Base-by-base conservation (phyloP, 2,113 vertebrate genomes). In the Anguilla rostrata region DNA sequence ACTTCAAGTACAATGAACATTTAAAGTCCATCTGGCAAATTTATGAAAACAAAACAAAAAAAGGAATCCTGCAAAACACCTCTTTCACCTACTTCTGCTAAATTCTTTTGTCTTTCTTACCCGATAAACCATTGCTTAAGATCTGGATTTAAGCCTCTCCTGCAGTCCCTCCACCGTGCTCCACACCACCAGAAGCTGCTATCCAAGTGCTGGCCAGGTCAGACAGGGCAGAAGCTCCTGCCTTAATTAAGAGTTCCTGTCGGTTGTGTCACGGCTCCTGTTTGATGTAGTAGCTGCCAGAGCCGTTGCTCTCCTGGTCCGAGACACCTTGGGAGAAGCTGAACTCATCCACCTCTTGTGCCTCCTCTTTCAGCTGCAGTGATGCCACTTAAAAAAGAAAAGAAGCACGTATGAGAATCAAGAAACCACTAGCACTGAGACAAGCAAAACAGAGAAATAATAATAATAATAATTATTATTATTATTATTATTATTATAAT, bases 1-100 rank as follows among this genome's bases (percentile, higher is more conserved):
- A 95, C 93, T 98, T 99, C 97, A 98, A 99, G 98, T 98, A 98
- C 97, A 97, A 98, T 97, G 85, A 98, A 94, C 96, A 97, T 96
- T 96, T 86, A 96, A 95, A 96, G 96, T 97, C 96, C 95, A 92
- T 95, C 96, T 96, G 96, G 97, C 96, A 97, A 97, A 85, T 97
- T 94, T 95, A 94, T 92, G 90, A 89, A 92, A 91, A 82, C 82
- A 91, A 89, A 85, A 81, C 83, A 88, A 88, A 86, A 57, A 90
- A 96, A 97, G 94, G 93, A 95, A 95, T 89, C 88, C 75, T 90
- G 92, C 91, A 91, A 90, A 92, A 93, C 89, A 92, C 29, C 87
- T 83, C n/a, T 49, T 87, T 83, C 85, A 90, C 85, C 46, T 87
- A 88, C 87, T 22, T 81, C 85, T 88, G 85, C 83, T 88, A 88